Conservation (phyloP, 2,888 invertebrate species). For the Melolontha melolontha region DNA sequence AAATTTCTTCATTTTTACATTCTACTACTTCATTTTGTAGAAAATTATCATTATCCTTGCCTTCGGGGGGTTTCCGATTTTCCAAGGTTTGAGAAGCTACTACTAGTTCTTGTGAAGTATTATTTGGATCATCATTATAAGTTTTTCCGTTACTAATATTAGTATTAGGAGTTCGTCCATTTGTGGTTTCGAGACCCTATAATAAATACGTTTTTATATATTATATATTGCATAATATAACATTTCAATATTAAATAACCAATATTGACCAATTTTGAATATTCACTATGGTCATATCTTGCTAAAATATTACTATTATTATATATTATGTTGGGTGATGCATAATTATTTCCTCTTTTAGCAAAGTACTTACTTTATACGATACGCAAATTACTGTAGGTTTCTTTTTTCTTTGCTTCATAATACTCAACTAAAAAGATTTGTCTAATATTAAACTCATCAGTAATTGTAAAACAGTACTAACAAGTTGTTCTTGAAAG, state of each 20-base stretch:
- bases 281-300: neutral
- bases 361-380: constrained; percentile 57
- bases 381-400: constrained; percentile 58
- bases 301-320: too few species aligned
- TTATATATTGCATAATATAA: neutral
- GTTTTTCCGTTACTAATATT: constrained; percentile 52
- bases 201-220: constrained; percentile 44
- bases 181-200: constrained; percentile 56
- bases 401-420: constrained; percentile 56
- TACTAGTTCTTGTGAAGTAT: neutral
- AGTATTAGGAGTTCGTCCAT: constrained; percentile 45
- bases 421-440: constrained; percentile 25
- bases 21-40: constrained; percentile 73
- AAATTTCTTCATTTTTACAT: constrained; percentile 68
- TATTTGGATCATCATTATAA: constrained; percentile 34
- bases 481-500: constrained; percentile 26
- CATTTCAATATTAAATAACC: neutral
- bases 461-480: constrained; percentile 2
- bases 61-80: constrained; percentile 80
- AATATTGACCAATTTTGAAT: too few species aligned
- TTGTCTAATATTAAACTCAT: constrained; percentile 5
- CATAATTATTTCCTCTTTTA: neutral
- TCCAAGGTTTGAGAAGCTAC: constrained; percentile 55
- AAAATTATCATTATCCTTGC: constrained; percentile 81
- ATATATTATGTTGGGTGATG: too few species aligned